phyloP scores from a whole-genome alignment of 2,113 vertebrate genomes.

The Callaeas wilsoni region DNA sequence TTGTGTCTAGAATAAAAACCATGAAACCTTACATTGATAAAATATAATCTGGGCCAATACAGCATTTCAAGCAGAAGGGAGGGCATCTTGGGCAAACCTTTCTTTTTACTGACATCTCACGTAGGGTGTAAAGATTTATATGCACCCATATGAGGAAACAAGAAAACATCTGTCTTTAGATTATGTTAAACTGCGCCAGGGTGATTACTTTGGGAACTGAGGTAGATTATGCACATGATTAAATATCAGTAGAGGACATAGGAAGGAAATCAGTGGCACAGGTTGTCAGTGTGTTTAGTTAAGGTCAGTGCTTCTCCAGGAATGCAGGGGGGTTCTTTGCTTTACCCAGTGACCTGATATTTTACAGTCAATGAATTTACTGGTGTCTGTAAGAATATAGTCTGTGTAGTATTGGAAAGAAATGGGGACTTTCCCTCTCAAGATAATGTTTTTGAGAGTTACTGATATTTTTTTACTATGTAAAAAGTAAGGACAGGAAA shows the following conservation, averaged over 20 bases:
- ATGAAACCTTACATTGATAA: not conserved
- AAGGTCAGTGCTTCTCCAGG: not conserved
- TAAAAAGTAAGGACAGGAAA: not conserved
- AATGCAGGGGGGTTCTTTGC: not conserved
- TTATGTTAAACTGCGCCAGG: not conserved
- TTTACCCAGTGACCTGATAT: not conserved
- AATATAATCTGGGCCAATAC: not conserved
- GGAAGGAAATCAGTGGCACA: not conserved
- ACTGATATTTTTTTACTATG: not conserved
- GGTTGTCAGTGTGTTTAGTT: not conserved
- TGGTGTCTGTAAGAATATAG: not conserved
- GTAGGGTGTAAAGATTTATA: fast-evolving
- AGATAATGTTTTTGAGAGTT: not conserved
- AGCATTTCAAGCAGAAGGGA: not conserved
- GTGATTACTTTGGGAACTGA: not conserved
- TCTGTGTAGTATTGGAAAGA: not conserved
- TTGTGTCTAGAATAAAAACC: not conserved
- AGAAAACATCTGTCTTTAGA: not conserved
- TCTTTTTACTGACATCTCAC: not conserved
- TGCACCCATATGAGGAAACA: not conserved
- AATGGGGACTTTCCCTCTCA: not conserved
- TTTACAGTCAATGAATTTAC: not conserved
- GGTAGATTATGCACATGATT: not conserved
- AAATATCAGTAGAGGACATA: not conserved
- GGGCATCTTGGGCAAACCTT: not conserved